phyloP scores from a whole-genome alignment of 2,888 invertebrate species.

The Acanthoscelides obtectus region DNA sequence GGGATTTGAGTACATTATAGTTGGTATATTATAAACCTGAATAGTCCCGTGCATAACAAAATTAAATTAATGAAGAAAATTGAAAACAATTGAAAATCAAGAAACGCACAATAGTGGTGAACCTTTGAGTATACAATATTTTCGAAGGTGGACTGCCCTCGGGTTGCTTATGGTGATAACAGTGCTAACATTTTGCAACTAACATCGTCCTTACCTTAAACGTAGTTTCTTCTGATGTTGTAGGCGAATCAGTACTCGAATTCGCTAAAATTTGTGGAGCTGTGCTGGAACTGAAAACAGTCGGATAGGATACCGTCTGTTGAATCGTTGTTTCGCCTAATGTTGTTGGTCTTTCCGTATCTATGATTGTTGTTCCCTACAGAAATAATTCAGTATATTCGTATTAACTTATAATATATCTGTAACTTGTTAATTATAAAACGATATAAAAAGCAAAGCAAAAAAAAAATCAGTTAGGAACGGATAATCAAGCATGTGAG shows the following conservation, averaged over 20 bases:
- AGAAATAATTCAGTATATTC: background rate
- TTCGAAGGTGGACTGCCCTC: too few species aligned
- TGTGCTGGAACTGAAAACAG: constrained; percentile 5
- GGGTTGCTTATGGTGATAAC: too few species aligned
- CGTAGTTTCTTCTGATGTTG: constrained; percentile 24
- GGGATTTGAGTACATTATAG: too few species aligned
- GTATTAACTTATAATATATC: too few species aligned
- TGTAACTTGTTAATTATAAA: background rate
- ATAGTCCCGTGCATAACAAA: too few species aligned
- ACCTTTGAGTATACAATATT: too few species aligned
- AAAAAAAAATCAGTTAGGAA: background rate
- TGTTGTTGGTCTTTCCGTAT: background rate
- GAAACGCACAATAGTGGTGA: too few species aligned
- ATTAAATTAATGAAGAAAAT: too few species aligned
- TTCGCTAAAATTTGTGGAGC: constrained; percentile 19
- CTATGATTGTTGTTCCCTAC: background rate
- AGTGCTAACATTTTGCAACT: too few species aligned
- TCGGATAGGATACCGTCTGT: background rate
- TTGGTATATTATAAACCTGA: too few species aligned
- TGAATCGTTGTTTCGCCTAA: background rate
- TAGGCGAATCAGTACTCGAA: constrained; percentile 24
- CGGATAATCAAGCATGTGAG: background rate
- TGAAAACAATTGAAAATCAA: too few species aligned
- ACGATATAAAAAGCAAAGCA: background rate
- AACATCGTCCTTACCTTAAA: background rate